A percentile compares a stretch with the other conserved stretches of the same genome.
Evolutionary conservation across 2,797 vertebrate genomes (phyloP).

Genomic region (Epinephelus awoara): DNA sequence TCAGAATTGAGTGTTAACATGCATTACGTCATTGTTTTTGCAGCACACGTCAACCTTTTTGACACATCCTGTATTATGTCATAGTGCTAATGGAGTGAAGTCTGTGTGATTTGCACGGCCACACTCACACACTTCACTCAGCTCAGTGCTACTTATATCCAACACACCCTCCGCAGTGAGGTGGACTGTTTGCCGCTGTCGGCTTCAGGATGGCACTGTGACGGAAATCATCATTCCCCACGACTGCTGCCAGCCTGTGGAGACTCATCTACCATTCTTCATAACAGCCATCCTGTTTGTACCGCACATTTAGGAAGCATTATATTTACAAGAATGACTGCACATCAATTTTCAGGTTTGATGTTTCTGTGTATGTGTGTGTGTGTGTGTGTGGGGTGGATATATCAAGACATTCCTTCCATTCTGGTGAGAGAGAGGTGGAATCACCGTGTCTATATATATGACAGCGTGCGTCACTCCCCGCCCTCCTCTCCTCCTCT

Average conservation of each 20-base stretch:
- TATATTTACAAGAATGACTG: slow-evolving; percentile 6
- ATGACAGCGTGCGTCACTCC: slow-evolving; percentile 76
- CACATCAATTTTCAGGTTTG: slow-evolving; percentile 23
- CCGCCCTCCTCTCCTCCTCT: slow-evolving; percentile 60
- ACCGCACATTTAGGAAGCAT: slow-evolving; percentile 24
- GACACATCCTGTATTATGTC: slow-evolving; percentile 50
- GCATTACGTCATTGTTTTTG: slow-evolving; percentile 43
- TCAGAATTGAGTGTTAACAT: slow-evolving; percentile 40
- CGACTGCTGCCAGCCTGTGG: slow-evolving; percentile 5
- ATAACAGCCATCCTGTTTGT: too few relatives aligned
- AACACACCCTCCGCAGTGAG: slow-evolving; percentile 6
- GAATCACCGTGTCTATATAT: slow-evolving; percentile 77
- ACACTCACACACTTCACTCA: background rate
- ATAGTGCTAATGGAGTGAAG: slow-evolving; percentile 22
- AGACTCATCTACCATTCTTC: slow-evolving; percentile 16
- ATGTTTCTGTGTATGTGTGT: background rate
- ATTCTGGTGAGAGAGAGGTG: slow-evolving; percentile 63
- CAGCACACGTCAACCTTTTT: slow-evolving; percentile 34
- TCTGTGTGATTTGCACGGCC: background rate
- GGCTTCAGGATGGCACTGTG: slow-evolving; percentile 15
- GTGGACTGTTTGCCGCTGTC: background rate
- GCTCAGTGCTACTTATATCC: background rate
- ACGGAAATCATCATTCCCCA: slow-evolving; percentile 20
- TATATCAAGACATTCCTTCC: slow-evolving; percentile 77
- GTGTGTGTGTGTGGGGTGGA: slow-evolving; percentile 52